These are phyloP conservation scores for Anas flavirostris DNA, from an alignment of 2,797 vertebrate species.

Conservation along the genomic window DNA sequence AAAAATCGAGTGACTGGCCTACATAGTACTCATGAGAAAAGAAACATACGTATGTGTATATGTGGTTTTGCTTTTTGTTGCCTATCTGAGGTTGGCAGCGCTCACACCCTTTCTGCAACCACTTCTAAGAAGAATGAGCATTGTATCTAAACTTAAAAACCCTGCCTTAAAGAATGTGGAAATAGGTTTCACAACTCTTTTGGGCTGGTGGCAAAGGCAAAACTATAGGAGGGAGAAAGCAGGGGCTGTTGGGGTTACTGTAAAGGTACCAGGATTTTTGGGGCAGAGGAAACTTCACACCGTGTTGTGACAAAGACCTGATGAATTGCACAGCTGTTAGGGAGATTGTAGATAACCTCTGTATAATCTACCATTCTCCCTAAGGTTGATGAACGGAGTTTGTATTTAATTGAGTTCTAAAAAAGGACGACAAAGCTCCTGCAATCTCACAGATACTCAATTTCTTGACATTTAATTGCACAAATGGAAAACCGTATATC, in stretches of 20 bases:
- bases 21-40: background rate
- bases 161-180: background rate
- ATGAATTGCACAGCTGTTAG: background rate
- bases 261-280: background rate
- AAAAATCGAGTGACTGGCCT: background rate
- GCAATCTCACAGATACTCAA: background rate
- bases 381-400: background rate
- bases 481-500: background rate
- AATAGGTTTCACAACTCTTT: background rate
- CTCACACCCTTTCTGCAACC: background rate
- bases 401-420: background rate
- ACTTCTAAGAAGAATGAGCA: background rate
- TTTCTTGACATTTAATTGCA: background rate
- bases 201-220: background rate
- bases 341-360: background rate
- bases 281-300: background rate
- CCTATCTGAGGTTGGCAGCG: background rate
- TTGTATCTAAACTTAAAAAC: background rate
- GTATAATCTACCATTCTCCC: background rate
- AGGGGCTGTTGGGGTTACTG: background rate
- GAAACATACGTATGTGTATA: accelerated
- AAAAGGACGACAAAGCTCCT: background rate
- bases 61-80: background rate
- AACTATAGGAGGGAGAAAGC: background rate
- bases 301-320: background rate